Evolutionary conservation across 2,797 vertebrate species (phyloP).

Genomic region (Sardinella longiceps): DNA sequence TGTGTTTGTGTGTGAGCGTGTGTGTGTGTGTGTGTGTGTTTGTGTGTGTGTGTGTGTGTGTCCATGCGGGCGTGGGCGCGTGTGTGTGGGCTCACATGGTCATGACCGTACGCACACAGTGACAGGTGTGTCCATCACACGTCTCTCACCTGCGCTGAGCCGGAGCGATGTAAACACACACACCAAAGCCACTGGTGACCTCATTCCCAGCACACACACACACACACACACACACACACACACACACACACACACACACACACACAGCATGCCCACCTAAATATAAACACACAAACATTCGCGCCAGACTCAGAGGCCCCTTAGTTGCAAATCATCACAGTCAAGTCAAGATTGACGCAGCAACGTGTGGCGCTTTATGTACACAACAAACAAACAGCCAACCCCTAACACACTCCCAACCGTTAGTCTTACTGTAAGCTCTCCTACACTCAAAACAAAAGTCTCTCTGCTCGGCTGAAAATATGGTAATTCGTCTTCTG

Average conservation of each 20-base stretch:
- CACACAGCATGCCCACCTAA: background rate
- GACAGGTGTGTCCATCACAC: constrained; percentile 17
- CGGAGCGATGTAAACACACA: background rate
- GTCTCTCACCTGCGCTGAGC: background rate
- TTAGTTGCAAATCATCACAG: background rate
- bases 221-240: constrained; percentile 15
- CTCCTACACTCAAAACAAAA: background rate
- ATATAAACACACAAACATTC: background rate
- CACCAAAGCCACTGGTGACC: background rate
- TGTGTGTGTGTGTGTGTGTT: background rate
- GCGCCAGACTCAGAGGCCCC: background rate
- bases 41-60: background rate
- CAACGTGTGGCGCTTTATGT: background rate
- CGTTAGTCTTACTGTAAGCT: background rate
- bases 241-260: background rate
- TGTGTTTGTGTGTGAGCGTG: background rate
- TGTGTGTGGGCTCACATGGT: background rate
- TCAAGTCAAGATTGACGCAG: background rate
- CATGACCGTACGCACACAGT: background rate
- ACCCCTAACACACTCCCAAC: background rate
- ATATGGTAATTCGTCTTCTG: background rate
- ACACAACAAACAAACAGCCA: constrained; percentile 14
- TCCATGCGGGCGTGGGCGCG: background rate
- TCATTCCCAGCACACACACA: constrained; percentile 13
- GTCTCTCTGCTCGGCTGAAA: background rate